Percentiles rank a stretch among this genome's conserved stretches.
Conservation (phyloP, 23 tunicate genomes). For the Botrylloides violaceus region DNA sequence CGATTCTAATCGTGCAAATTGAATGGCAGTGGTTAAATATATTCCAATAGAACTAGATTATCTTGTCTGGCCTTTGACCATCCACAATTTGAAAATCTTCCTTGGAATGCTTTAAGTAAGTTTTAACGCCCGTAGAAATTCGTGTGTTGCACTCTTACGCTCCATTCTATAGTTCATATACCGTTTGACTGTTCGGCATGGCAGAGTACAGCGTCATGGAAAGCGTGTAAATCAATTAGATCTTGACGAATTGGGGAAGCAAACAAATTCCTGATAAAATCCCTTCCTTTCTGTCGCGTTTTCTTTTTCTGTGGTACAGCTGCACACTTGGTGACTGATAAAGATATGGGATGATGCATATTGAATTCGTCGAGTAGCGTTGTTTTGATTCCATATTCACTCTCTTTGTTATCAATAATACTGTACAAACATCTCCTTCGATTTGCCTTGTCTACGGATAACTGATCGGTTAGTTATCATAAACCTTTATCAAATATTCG, state of each 20-base stretch:
- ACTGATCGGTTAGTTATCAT: neutral
- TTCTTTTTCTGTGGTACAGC: neutral
- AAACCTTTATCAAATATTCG: neutral
- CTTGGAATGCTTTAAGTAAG: no score
- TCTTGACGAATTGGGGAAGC: neutral
- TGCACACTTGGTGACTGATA: neutral
- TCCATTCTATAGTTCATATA: no score
- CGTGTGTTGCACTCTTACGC: no score
- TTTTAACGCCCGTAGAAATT: no score
- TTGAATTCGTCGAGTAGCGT: neutral
- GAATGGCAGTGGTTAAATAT: no score
- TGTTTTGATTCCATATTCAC: neutral
- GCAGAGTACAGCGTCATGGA: no score
- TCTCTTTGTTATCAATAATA: neutral
- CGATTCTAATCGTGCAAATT: no score
- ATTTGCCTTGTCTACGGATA: neutral
- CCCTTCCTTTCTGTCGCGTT: neutral
- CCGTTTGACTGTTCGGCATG: no score
- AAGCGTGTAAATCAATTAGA: neutral
- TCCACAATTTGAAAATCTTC: no score
- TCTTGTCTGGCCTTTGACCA: no score
- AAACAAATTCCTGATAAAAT: neutral
- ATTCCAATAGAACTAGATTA: no score
- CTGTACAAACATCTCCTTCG: neutral
- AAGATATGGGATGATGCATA: neutral